Base-by-base conservation (phyloP, 2,888 invertebrate genomes). In the Caenorhabditis sp. region DNA sequence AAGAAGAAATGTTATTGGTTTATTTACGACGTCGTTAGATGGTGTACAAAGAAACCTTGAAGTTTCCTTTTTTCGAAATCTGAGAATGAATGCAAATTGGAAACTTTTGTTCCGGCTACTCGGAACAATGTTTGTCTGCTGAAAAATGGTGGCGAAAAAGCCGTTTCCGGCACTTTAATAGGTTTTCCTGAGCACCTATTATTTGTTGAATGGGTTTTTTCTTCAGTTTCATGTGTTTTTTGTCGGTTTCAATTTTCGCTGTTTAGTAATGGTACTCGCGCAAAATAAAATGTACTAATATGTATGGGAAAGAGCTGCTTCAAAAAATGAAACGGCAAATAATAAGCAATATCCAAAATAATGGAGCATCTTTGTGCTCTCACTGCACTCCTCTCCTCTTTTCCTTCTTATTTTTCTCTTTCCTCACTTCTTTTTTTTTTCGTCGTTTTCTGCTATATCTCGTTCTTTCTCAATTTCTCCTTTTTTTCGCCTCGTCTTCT, bases 361-460 rank as follows among this genome's bases (percentile, higher is more conserved):
- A 43, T 43, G 43, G 43, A 43, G 43, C 43, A 43, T 43, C 43
- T 43, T 43, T 43, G 43, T 43, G 43, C 43, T 43, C 43, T 43
- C 43, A 17, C 17, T 43, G 59, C 63, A 59, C 64, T 64, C 64
- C 63, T 64, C 58, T 68, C 58, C 62, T 62, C 58, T 43, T 58
- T n/a, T n/a, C n/a, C n/a, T n/a, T n/a, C n/a, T n/a, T n/a, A n/a
- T n/a, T n/a, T n/a, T 36, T 36, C 57, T 61, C 54, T 55, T 50
- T 23, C 43, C 58, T 57, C 53, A 62, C 36, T 17, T 27, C 14
- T 54, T 37, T 59, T 37, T 36, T 31, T 58, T 37, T 54, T 37
- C 19, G 1, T 37, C 14, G 26, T 21, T 57, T 55, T 54, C 49
- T 53, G 37, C 53, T 58, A 27, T 62, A 37, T 36, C 50, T 53